Percentiles rank a stretch among this genome's conserved stretches.
These are phyloP conservation scores for Papilio xuthus DNA, from an alignment of 1,140 invertebrate species.

Conservation along the genomic window DNA sequence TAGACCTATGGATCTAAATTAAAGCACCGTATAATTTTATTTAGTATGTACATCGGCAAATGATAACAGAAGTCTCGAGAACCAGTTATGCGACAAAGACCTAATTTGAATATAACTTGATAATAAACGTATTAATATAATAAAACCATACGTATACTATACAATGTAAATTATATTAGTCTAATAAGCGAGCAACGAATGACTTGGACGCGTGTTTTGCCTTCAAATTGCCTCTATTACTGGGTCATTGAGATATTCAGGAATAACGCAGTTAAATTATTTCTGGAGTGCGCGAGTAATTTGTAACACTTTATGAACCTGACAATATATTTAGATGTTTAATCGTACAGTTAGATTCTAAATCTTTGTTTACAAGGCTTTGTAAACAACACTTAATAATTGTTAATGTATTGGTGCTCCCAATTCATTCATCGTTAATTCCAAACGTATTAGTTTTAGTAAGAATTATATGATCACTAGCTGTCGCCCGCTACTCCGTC, in stretches of 20 bases:
- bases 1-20: too few relatives aligned
- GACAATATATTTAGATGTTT: neutral
- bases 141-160: neutral
- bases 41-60: neutral
- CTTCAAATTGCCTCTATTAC: constrained; percentile 50
- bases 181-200: constrained; percentile 49
- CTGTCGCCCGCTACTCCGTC: too few relatives aligned
- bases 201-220: constrained; percentile 46
- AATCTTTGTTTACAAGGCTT: neutral
- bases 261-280: constrained; percentile 50
- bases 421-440: neutral
- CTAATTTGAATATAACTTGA: constrained; percentile 23
- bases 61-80: neutral
- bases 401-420: neutral
- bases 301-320: constrained; percentile 10
- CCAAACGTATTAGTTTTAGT: too few relatives aligned
- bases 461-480: too few relatives aligned
- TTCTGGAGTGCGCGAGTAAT: constrained; percentile 43
- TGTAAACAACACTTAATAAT: neutral
- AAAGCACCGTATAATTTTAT: neutral
- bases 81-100: neutral
- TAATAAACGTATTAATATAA: constrained; percentile 18
- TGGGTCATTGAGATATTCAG: constrained; percentile 54
- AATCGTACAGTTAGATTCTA: neutral
- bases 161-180: constrained; percentile 43